Percentiles rank a stretch among this genome's conserved stretches.
Conservation (phyloP, 1,140 invertebrate species). For the Rhagoletis zephyria region DNA sequence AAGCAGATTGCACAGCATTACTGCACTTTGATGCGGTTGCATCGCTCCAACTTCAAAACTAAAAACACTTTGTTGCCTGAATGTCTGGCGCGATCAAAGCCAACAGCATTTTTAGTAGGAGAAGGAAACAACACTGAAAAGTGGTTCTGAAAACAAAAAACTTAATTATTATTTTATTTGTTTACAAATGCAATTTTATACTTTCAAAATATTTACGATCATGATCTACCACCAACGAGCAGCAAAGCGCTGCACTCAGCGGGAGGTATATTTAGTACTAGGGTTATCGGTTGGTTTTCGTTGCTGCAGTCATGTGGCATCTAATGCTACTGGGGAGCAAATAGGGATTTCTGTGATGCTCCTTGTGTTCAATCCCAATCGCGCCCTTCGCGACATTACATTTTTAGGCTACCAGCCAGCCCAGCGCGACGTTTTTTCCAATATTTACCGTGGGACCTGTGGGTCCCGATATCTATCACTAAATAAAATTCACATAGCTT, state of each 20-base stretch:
- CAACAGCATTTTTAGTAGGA: background rate
- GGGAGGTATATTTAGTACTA: slow-evolving; percentile 26
- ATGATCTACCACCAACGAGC: slow-evolving; percentile 54
- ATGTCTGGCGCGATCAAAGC: slow-evolving; percentile 28
- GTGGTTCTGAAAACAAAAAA: slow-evolving; percentile 31
- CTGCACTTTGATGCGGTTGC: slow-evolving; percentile 30
- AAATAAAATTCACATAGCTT: background rate
- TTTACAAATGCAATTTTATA: slow-evolving; percentile 57
- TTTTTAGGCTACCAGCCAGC: no score
- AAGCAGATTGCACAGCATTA: background rate
- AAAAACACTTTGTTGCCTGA: background rate
- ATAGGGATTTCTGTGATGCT: no score
- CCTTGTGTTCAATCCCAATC: no score
- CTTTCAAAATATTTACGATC: slow-evolving; percentile 58
- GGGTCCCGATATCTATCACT: no score
- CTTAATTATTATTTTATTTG: slow-evolving; percentile 57
- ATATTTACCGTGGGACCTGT: no score
- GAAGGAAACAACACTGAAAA: background rate
- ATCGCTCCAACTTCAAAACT: background rate
- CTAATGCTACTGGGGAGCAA: no score
- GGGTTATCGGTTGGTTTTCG: background rate
- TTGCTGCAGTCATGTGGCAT: no score
- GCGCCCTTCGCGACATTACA: no score
- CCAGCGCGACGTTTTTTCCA: no score
- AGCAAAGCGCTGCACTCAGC: slow-evolving; percentile 39